These are phyloP conservation scores for Pristionchus exspectatus DNA, from an alignment of 2,888 invertebrate genomes.

Conservation along the genomic window DNA sequence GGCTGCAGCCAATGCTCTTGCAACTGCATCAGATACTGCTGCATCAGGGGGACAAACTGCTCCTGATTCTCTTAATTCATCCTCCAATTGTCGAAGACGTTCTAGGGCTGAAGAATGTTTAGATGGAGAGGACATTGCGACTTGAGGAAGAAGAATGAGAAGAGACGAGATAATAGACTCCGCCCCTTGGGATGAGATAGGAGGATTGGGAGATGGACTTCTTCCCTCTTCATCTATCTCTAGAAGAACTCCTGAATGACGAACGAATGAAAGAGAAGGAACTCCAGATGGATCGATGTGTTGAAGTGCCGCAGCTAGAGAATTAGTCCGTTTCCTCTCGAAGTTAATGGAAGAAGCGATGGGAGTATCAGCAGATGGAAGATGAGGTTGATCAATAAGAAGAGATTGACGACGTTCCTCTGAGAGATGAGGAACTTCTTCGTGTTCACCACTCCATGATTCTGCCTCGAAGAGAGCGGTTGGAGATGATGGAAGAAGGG, in stretches of 20 bases:
- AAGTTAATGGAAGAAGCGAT: constrained; percentile 69
- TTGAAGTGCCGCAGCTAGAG: constrained; percentile 68
- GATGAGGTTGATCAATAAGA: constrained; percentile 54
- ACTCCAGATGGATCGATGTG: constrained; percentile 66
- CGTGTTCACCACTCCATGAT: constrained; percentile 70
- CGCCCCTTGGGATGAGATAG: constrained; percentile 54
- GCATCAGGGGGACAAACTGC: constrained; percentile 75
- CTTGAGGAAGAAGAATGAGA: constrained; percentile 63
- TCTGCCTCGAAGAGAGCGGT: constrained; percentile 64
- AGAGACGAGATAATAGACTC: constrained; percentile 64
- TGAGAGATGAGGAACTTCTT: constrained; percentile 58
- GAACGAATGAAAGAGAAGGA: constrained; percentile 67
- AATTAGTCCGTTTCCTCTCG: constrained; percentile 66
- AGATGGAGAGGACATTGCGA: constrained; percentile 66
- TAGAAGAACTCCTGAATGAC: constrained; percentile 58
- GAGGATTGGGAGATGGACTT: not conserved
- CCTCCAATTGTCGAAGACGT: constrained; percentile 73
- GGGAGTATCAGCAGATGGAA: constrained; percentile 63
- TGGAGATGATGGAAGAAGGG: constrained; percentile 18
- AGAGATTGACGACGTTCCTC: constrained; percentile 56
- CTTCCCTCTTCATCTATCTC: constrained; percentile 61
- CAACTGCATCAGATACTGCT: constrained; percentile 74
- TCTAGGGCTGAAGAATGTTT: constrained; percentile 71
- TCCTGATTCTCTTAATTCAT: constrained; percentile 71
- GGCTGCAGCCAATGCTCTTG: constrained; percentile 70